These are phyloP conservation scores for Bovichtus variegatus DNA, from an alignment of 2,797 vertebrate genomes.

Conservation along the genomic window DNA sequence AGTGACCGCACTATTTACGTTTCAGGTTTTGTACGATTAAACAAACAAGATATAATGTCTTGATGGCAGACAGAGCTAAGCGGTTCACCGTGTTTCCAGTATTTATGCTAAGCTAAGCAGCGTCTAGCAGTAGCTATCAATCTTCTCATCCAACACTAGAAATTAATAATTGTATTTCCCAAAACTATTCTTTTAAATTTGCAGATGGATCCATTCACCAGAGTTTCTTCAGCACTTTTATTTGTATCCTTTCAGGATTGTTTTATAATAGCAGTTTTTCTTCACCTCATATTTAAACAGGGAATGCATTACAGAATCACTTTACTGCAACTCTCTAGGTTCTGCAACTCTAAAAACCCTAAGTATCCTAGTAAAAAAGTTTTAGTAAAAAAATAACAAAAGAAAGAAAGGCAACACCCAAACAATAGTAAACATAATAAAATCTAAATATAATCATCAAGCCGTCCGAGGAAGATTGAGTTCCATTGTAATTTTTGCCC, in stretches of 20 bases:
- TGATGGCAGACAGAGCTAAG: background rate
- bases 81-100: conserved; percentile 7
- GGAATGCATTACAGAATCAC: conserved; percentile 80
- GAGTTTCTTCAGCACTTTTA: conserved; percentile 71
- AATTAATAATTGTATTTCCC: background rate
- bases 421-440: conserved; percentile 60
- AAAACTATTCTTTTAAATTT: conserved; percentile 29
- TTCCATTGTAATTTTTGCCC: conserved; percentile 65
- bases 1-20: background rate
- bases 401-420: conserved; percentile 62
- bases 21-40: background rate
- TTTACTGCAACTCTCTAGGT: conserved; percentile 77
- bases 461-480: conserved; percentile 65
- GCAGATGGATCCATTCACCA: conserved; percentile 46
- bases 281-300: conserved; percentile 67
- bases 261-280: conserved; percentile 45
- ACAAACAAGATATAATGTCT: background rate
- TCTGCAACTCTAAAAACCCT: conserved; percentile 74
- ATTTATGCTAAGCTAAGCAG: background rate
- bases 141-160: background rate
- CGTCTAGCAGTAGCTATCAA: conserved; percentile 11
- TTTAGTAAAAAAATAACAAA: conserved; percentile 42
- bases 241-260: conserved; percentile 61
- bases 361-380: conserved; percentile 62
- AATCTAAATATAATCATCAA: conserved; percentile 65